Conservation (phyloP, 2,888 invertebrate species). For the Glaucopsyche alexis region DNA sequence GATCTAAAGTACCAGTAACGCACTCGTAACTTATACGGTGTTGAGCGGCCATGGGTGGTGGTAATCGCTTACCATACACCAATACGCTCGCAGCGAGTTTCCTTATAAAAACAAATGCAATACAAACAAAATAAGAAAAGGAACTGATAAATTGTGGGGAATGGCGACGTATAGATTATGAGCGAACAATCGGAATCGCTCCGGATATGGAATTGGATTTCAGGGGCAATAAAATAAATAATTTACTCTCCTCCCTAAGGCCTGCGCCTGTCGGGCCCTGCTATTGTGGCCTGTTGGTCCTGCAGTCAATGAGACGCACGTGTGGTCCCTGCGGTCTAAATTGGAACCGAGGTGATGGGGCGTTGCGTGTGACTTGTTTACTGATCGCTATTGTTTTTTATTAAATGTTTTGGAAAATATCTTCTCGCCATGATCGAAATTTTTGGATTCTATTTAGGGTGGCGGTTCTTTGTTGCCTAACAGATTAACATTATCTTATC, state of each 20-base stretch:
- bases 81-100: background rate
- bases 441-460: background rate
- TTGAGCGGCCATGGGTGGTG: background rate
- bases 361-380: constrained; percentile 10
- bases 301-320: constrained; percentile 44
- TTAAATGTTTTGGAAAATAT: constrained; percentile 13
- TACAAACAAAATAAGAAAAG: constrained; percentile 9
- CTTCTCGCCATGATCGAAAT: background rate
- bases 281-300: background rate
- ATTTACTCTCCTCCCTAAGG: constrained; percentile 44
- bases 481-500: too few relatives aligned
- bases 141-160: constrained; percentile 24
- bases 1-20: background rate
- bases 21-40: background rate
- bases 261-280: constrained; percentile 27
- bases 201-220: constrained; percentile 50
- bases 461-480: background rate
- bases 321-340: constrained; percentile 37
- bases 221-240: constrained; percentile 51
- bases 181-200: constrained; percentile 35
- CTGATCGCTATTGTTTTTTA: constrained; percentile 22
- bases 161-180: constrained; percentile 42
- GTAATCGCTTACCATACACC: background rate
- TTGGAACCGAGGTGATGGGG: constrained; percentile 23
- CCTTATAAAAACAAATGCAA: background rate